These are phyloP conservation scores for Heliothis virescens DNA, from an alignment of 1,140 invertebrate genomes.

Conservation along the genomic window DNA sequence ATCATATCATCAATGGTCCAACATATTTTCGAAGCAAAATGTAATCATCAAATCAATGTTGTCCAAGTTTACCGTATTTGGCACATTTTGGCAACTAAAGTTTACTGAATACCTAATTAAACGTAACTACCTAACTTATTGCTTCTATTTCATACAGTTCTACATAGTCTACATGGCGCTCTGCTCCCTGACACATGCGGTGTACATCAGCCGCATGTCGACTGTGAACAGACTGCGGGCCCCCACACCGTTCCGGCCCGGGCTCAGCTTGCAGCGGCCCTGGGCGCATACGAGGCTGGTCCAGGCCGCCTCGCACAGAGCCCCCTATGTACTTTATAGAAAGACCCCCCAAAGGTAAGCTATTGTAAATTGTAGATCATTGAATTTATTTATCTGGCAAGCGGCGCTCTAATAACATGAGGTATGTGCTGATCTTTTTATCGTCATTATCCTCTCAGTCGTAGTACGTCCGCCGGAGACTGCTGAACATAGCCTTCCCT, in stretches of 20 bases:
- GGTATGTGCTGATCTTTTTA: too few relatives aligned
- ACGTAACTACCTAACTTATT: background rate
- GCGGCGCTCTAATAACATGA: too few relatives aligned
- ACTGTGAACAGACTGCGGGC: slow-evolving; percentile 63
- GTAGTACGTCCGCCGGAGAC: too few relatives aligned
- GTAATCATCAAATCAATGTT: too few relatives aligned
- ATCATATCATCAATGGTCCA: too few relatives aligned
- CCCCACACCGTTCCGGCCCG: slow-evolving; percentile 72
- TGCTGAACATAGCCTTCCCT: too few relatives aligned
- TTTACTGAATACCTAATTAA: background rate
- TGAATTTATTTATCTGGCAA: too few relatives aligned
- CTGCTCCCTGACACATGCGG: slow-evolving; percentile 68
- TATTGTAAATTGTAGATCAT: too few relatives aligned
- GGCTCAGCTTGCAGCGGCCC: slow-evolving; percentile 65
- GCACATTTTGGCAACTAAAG: background rate
- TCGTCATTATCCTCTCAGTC: too few relatives aligned
- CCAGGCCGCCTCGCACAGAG: slow-evolving; percentile 66
- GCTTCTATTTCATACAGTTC: slow-evolving; percentile 59
- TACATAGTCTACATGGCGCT: slow-evolving; percentile 64
- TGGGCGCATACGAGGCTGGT: slow-evolving; percentile 63
- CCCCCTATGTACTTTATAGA: slow-evolving; percentile 74
- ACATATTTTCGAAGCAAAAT: too few relatives aligned
- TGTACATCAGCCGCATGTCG: slow-evolving; percentile 72
- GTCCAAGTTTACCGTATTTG: too few relatives aligned
- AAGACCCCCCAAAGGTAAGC: slow-evolving; percentile 70